Base-by-base conservation (phyloP, 2,888 invertebrate genomes). In the Merodon equestris region DNA sequence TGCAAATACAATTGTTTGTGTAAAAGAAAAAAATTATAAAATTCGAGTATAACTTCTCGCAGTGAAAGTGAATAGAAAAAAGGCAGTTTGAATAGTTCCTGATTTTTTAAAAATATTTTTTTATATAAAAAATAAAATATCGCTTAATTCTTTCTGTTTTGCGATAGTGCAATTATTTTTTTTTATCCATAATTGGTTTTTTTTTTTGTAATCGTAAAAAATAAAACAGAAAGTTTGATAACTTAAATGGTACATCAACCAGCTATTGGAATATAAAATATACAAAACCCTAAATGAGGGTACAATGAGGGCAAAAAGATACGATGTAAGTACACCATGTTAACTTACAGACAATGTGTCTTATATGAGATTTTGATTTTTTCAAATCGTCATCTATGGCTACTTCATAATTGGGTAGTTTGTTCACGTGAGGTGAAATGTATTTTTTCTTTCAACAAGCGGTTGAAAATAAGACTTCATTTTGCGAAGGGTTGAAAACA, bases 271-370 rank as follows among this genome's bases (percentile, higher is more conserved):
- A 87, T 87, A 88, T 88, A 88, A 87, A 87, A n/a, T 87, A 68
- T 70, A 79, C 36, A 83, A 87, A 85, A 87, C 87, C 87, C 87
- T 87, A 87, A 87, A 86, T 85, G 85, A 85, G 88, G 88, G 87
- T 87, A 87, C 87, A 88, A 87, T 87, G 87, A 87, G 87, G 87
- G 86, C 87, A 87, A 86, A 88, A 88, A 85, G 85, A 87, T 88
- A 87, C 88, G 86, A 87, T 87, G 87, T 87, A 85, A 88, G 87
- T 87, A 27, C n/a, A n/a, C n/a, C n/a, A n/a, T n/a, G n/a, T n/a
- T n/a, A n/a, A n/a, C n/a, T n/a, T n/a, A n/a, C n/a, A n/a, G n/a
- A n/a, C n/a, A n/a, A n/a, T n/a, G n/a, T n/a, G n/a, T n/a, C n/a
- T n/a, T 47, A 3, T 10, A 27, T 54, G 27, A 3, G 9, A 44